Evolutionary conservation across 2,113 vertebrate genomes (phyloP).

Genomic region (Tautogolabrus adspersus): DNA sequence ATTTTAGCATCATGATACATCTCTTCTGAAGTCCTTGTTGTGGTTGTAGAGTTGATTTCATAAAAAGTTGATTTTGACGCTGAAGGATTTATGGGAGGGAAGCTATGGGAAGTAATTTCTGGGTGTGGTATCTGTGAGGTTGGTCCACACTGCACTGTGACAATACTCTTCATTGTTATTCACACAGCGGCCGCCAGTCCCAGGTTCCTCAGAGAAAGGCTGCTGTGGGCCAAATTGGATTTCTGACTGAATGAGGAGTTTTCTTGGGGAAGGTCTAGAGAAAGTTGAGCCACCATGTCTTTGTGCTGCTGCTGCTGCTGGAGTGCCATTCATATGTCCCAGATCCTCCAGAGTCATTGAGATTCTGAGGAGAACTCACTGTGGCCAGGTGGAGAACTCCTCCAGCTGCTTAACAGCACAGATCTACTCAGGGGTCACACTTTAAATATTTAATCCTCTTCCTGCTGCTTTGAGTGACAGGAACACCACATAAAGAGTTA

Average conservation of each 20-base stretch:
- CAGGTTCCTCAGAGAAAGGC: conserved; percentile 60
- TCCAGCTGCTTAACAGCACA: conserved; percentile 89
- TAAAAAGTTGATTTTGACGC: not conserved
- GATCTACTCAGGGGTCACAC: conserved; percentile 83
- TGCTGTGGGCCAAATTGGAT: conserved; percentile 88
- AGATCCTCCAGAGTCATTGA: conserved; percentile 90
- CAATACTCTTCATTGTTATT: conserved; percentile 67
- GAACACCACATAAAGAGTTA: conserved; percentile 80
- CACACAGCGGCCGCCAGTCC: conserved; percentile 78
- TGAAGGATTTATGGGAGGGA: not conserved
- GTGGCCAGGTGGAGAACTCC: conserved; percentile 83
- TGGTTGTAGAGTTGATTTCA: not conserved
- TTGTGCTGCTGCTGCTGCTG: conserved; percentile 86
- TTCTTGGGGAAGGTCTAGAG: conserved; percentile 88
- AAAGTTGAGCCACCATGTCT: conserved; percentile 86
- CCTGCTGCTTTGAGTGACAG: conserved; percentile 86
- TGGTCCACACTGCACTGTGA: conserved; percentile 44
- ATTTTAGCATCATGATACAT: not conserved
- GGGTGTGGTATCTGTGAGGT: conserved; percentile 46
- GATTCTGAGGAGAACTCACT: conserved; percentile 89
- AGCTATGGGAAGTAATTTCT: conserved; percentile 13
- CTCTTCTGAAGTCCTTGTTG: not conserved
- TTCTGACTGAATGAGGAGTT: conserved; percentile 92
- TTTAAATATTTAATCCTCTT: conserved; percentile 87
- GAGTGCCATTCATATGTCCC: conserved; percentile 91